Percentiles rank a stretch among this genome's conserved stretches.
These are phyloP conservation scores for Gasteruption jaculator DNA, from an alignment of 2,888 invertebrate species.

Conservation along the genomic window DNA sequence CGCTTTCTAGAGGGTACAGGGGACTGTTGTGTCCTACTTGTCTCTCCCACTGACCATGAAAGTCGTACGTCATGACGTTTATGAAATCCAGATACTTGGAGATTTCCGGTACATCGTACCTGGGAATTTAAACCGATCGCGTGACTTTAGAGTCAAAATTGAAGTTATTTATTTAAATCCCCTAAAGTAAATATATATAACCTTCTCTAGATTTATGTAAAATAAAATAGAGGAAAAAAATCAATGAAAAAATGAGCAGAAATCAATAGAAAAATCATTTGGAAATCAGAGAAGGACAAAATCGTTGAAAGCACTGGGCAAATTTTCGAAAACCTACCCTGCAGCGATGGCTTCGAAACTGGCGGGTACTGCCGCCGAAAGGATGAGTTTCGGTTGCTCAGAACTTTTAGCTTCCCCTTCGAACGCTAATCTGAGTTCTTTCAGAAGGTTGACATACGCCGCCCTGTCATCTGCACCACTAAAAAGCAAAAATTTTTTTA, in stretches of 20 bases:
- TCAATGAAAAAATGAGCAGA: too few relatives aligned
- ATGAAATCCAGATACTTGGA: slow-evolving; percentile 91
- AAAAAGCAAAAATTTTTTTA: slow-evolving; percentile 16
- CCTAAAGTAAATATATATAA: slow-evolving; percentile 1
- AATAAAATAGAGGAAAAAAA: slow-evolving; percentile 2
- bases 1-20: slow-evolving; percentile 81
- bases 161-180: slow-evolving; percentile 1
- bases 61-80: slow-evolving; percentile 94
- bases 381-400: slow-evolving; percentile 70
- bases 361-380: slow-evolving; percentile 89
- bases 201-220: slow-evolving; percentile 4
- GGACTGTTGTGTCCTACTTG: slow-evolving; percentile 92
- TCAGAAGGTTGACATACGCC: slow-evolving; percentile 78
- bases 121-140: too few relatives aligned
- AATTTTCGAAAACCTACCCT: slow-evolving; percentile 62
- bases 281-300: slow-evolving; percentile 10
- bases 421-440: slow-evolving; percentile 85
- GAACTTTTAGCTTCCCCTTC: slow-evolving; percentile 89
- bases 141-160: slow-evolving; percentile 9
- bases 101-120: slow-evolving; percentile 88
- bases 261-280: slow-evolving; percentile 2
- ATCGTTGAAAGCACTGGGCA: slow-evolving; percentile 4
- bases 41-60: slow-evolving; percentile 92
- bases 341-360: slow-evolving; percentile 91
- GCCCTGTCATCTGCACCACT: slow-evolving; percentile 83